Conservation (phyloP, 1,140 invertebrate genomes). For the Laupala kohalensis region DNA sequence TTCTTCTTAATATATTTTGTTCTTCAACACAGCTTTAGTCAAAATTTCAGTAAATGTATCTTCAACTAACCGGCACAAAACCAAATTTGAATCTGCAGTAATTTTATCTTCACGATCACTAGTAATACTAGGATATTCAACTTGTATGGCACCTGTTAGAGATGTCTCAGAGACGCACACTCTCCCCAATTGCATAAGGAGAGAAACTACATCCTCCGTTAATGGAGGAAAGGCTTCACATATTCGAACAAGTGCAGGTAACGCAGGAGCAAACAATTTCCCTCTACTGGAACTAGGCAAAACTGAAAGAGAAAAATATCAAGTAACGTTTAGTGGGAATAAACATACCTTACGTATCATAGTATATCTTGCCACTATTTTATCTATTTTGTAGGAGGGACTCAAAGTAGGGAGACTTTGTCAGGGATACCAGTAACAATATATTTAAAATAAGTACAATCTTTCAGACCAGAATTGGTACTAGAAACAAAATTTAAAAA, state of each 20-base stretch:
- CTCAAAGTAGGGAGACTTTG: no score
- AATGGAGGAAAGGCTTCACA: constrained; percentile 86
- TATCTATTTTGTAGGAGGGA: no score
- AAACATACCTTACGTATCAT: not conserved
- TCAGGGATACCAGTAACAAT: constrained; percentile 2
- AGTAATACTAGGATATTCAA: not conserved
- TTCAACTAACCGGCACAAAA: not conserved
- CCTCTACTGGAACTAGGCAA: constrained; percentile 63
- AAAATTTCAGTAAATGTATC: constrained; percentile 3
- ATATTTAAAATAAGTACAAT: no score
- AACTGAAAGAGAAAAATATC: constrained; percentile 39
- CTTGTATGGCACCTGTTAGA: constrained; percentile 27
- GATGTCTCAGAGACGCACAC: constrained; percentile 74
- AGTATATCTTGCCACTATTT: not conserved
- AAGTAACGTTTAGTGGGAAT: not conserved
- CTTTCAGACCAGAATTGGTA: no score
- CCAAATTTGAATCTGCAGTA: not conserved
- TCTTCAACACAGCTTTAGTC: constrained; percentile 1
- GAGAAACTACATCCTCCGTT: constrained; percentile 71
- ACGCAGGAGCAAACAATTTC: constrained; percentile 65
- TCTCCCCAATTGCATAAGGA: constrained; percentile 74
- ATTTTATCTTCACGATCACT: not conserved
- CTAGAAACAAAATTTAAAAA: no score
- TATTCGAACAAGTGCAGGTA: constrained; percentile 74
- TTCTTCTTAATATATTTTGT: constrained; percentile 6